Base-by-base conservation (phyloP, 2,113 vertebrate genomes). In the Orientallactaga bullata region DNA sequence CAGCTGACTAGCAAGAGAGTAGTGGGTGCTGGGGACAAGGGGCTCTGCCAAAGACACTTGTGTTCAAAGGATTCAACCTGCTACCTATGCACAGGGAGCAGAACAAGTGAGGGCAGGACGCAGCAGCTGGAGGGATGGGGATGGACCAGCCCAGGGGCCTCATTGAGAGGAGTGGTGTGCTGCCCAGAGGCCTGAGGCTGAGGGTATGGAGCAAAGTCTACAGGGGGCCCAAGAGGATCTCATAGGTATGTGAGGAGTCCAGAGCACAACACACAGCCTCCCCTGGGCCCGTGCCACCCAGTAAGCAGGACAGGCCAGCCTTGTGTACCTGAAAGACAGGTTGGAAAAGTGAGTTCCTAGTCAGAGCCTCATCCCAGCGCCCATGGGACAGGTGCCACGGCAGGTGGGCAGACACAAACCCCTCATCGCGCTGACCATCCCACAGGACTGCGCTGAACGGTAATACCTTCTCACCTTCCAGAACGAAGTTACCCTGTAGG, bases 121-220 rank as follows among this genome's bases (percentile, higher is more conserved):
- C 6, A 2, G 51, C n/a, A 12, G 26, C 18, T 60, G 26, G 35
- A 24, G 30, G 24, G 5, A 23, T 3, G 24, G 21, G 5, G 16
- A 7, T 1, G 7, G 24, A 0, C 61, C 42, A 35, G 39, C 35
- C 26, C 9, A 9, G 66, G 17, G 4, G 10, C 23, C 15, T 32
- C 0, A 9, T 9, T 0, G 13, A 51, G 0, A 3, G 15, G 35
- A 30, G 3, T 23, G 20, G 80, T 1, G 9, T n/a, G 13, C 68
- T n/a, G 32, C n/a, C 23, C 12, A 71, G 66, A 15, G n/a, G 12
- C 65, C 42, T 2, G 47, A 47, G 55, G 30, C 30, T 0, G 3
- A 28, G 37, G 11, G 2, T 7, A 21, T 8, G 21, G 30, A 13
- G 37, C 15, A 21, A 58, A 32, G 35, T 15, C 26, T 37, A 9